Base-by-base conservation (phyloP, 1,140 invertebrate species). In the Psilanteris sp. region DNA sequence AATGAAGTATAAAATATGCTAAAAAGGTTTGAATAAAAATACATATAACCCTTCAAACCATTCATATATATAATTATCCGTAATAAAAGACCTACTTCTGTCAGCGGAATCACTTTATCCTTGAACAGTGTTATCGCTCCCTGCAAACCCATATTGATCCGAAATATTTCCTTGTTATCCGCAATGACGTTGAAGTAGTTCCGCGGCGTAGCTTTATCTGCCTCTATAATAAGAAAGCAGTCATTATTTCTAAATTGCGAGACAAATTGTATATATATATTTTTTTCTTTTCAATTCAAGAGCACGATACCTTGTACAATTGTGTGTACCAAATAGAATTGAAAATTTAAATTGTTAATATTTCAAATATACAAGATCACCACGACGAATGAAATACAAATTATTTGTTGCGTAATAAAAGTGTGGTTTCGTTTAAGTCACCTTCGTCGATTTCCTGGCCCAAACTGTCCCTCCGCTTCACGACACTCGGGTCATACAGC, bases 151-250 rank as follows among this genome's bases (percentile, higher is more conserved):
- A 94, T 93, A 16, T 92, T 90, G 9, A 91, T 89, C 37, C 94
- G 90, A 1, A 93, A 90, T 50, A 95, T 91, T 80, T 95, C 94
- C 80, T 95, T 96, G 79, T 96, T 94, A 76, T 96, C 94, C 1
- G 91, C 91, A 3, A 96, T 91, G 57, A 87, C 90, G 78, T 93
- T 91, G 81, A 91, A 94, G 81, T 94, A 95, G 79, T 91, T 94
- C 75, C 78, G 75, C 36, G 61, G 34, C 14, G 44, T 32, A 32
- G n/a, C n/a, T 41, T n/a, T 26, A 1, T 41, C 39, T 11, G 15
- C 16, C 6, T 44, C 80, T 84, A 27, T 34, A 59, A 52, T 44
- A 37, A 44, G 13, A 41, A 64, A 26, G 5, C 13, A 31, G 8
- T 10, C 18, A 34, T 43, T 61, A 37, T 18, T 34, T 20, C 20